Conservation (phyloP, 2,797 vertebrate species). For the Eulemur rubriventer region DNA sequence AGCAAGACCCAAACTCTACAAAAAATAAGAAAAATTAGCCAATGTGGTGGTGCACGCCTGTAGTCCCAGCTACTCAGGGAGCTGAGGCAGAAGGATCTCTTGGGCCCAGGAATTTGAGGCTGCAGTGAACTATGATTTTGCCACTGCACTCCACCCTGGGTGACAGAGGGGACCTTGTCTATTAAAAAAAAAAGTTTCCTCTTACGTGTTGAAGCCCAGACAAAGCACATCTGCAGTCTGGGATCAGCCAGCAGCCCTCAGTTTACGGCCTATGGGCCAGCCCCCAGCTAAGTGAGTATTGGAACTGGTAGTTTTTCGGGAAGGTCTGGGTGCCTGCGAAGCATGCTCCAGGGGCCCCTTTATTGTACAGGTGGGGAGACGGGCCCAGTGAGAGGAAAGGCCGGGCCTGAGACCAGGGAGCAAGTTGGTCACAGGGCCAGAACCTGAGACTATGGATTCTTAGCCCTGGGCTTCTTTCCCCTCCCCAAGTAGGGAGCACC, state of each 20-base stretch:
- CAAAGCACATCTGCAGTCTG: background rate
- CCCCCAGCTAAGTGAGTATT: background rate
- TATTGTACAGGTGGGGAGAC: background rate
- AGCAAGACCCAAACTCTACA: background rate
- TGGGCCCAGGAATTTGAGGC: too few species aligned
- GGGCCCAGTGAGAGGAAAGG: background rate
- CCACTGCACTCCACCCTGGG: background rate
- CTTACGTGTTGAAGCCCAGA: background rate
- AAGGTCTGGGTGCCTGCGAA: background rate
- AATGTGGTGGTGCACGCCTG: background rate
- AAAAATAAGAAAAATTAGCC: background rate
- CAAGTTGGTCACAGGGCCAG: background rate
- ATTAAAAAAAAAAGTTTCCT: background rate
- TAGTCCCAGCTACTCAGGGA: background rate
- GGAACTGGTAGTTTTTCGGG: background rate
- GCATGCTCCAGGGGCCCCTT: background rate
- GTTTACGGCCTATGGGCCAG: background rate
- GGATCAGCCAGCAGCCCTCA: background rate
- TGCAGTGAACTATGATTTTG: background rate
- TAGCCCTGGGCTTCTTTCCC: background rate
- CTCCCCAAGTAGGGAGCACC: background rate
- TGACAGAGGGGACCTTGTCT: background rate
- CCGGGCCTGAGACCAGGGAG: background rate
- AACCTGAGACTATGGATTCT: background rate
- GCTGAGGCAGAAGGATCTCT: background rate